Percentiles rank a stretch among this genome's conserved stretches.
Evolutionary conservation across 1,140 invertebrate species (phyloP).

Genomic region (Drosophila guanche): DNA sequence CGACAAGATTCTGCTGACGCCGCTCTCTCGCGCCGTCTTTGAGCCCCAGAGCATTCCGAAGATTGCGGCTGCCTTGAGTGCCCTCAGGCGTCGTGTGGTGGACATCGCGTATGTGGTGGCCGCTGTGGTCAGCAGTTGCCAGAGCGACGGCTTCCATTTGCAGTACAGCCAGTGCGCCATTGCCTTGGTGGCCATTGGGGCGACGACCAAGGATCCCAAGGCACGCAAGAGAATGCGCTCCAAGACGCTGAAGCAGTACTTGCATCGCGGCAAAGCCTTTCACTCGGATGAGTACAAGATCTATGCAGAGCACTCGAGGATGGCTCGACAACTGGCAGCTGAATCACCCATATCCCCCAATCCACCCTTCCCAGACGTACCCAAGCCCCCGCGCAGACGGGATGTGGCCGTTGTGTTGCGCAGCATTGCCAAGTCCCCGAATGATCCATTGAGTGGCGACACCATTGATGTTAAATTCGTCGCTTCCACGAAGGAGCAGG

Average conservation of each 20-base stretch:
- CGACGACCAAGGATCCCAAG: background rate
- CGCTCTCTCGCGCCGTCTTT: slow-evolving; percentile 53
- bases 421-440: slow-evolving; percentile 30
- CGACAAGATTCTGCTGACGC: slow-evolving; percentile 56
- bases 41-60: slow-evolving; percentile 37
- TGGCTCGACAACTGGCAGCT: background rate
- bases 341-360: background rate
- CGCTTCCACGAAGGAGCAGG: background rate
- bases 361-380: background rate
- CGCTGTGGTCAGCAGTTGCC: slow-evolving; percentile 56
- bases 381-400: background rate
- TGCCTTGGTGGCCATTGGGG: slow-evolving; percentile 53
- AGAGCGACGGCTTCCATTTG: slow-evolving; percentile 56
- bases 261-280: slow-evolving; percentile 37
- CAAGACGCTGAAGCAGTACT: slow-evolving; percentile 34
- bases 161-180: slow-evolving; percentile 42
- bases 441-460: slow-evolving; percentile 53
- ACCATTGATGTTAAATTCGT: slow-evolving; percentile 40
- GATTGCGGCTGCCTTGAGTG: slow-evolving; percentile 36
- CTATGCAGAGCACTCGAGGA: slow-evolving; percentile 43
- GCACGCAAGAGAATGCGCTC: slow-evolving; percentile 36
- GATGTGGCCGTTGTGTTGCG: slow-evolving; percentile 27
- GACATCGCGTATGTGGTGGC: slow-evolving; percentile 36
- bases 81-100: background rate
- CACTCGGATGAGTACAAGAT: slow-evolving; percentile 34